Base-by-base conservation (phyloP, 2,113 vertebrate genomes). In the Heteronetta atricapilla region DNA sequence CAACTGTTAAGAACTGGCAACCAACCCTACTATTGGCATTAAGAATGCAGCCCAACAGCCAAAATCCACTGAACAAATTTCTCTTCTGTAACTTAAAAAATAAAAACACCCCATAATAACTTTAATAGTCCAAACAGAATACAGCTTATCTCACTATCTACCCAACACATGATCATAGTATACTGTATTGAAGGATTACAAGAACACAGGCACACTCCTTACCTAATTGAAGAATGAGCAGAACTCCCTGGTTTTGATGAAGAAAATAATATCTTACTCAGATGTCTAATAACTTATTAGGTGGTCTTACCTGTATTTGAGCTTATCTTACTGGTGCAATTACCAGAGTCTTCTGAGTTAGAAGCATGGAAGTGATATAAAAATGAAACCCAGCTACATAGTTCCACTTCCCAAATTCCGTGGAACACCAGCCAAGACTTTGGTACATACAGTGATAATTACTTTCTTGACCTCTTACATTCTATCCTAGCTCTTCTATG, bases 41-140 rank as follows among this genome's bases (percentile, higher is more conserved):
- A 82, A 72, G 62, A 94, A 92, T 89, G 78, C 83, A 90, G 80
- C 90, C 70, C 80, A 73, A 28, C 73, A 92, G 58, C 69, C 90
- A 79, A 84, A 84, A 34, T 28, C 86, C 48, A 66, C 58, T 58
- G 53, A 76, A 59, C 28, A 29, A 29, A 62, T 80, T 91, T 79
- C 74, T 89, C 69, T 11, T 8, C 50, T 67, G 0, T 8, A 72
- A 46, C 46, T 48, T 88, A 46, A n/a, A 81, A 86, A 56, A 74
- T 31, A 83, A 84, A 56, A 74, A 5, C 8, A 19, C 31, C 44
- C 36, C 42, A 10, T 34, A 82, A 89, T 72, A 91, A 80, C 66
- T 88, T 84, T 79, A 89, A 46, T 16, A 46, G 58, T 78, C 62
- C 44, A 50, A 79, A 76, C 8, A 86, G 62, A 69, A 53, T 56